Evolutionary conservation across 2,113 vertebrate genomes (phyloP), one percentile per base, ranked within the genome.

Genomic region (Zingel zingel): DNA sequence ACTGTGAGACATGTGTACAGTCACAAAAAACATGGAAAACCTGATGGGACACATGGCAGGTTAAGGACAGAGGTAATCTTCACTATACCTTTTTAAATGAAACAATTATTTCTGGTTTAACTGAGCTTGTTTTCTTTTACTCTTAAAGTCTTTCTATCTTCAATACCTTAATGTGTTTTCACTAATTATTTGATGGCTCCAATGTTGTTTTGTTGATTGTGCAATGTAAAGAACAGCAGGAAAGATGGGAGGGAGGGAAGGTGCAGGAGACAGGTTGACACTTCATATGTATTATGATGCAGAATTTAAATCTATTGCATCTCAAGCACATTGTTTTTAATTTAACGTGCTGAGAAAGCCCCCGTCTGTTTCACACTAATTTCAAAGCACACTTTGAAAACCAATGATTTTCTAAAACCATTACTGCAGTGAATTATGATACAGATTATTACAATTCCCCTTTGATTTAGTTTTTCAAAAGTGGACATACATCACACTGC

Each of bases 391-490:
- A 79, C 30, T 79, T 87, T 77, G 79, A 80, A 85, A 83, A 83
- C 63, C 75, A 76, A n/a, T 56, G 43, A 21, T 76, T 82, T 90
- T 84, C 39, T 64, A 71, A 89, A 91, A 86, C 73, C 63, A 81
- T 91, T 90, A 81, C 64, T 48, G 4, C 50, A 68, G 36, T 92
- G 88, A 93, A 89, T 90, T 92, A 91, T 88, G 82, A 70, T 77
- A 57, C 65, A 88, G 86, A 90, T 94, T 93, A 91, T 88, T 83
- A 82, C 72, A 91, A 85, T 83, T 86, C 86, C 85, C 88, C 82
- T 85, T 86, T 94, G 91, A 89, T 91, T 93, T 89, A 83, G 83
- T 79, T 89, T 89, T 90, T 92, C 72, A 86, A 74, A 91, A 88
- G 81, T 88, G 89, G 79, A 86, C 85, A 89, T 92, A 87, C 82